Evolutionary conservation across 1,140 invertebrate species (phyloP).

Genomic region (Argopecten irradians): DNA sequence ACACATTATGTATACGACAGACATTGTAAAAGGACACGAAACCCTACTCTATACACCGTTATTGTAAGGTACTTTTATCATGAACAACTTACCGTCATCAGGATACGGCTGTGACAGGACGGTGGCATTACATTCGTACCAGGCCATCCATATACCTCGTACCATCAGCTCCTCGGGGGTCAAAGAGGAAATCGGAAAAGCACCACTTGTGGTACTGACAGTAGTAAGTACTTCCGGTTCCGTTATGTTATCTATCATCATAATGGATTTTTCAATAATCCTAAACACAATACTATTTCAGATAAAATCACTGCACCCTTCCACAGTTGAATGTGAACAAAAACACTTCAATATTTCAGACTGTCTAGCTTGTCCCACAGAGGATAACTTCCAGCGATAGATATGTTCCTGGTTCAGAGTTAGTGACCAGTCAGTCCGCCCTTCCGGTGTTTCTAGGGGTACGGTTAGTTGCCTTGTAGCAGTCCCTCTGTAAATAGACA

Average conservation of each 20-base stretch:
- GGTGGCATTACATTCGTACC: no score
- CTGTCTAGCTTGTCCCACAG: not conserved
- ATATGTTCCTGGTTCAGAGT: not conserved
- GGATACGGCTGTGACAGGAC: no score
- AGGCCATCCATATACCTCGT: no score
- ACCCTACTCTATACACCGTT: no score
- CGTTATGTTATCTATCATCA: not conserved
- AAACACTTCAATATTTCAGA: not conserved
- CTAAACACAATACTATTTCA: not conserved
- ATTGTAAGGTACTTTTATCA: no score
- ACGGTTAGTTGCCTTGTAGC: not conserved
- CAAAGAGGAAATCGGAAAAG: no score
- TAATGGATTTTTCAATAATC: not conserved
- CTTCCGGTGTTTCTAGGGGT: not conserved
- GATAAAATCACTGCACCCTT: not conserved
- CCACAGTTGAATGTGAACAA: not conserved
- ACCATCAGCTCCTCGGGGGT: no score
- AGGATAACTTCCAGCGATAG: not conserved
- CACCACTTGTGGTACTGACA: no score
- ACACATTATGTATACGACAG: no score
- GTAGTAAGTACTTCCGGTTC: no score
- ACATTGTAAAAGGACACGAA: no score
- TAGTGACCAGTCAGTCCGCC: not conserved
- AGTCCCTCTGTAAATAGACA: not conserved
- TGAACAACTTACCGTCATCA: no score